A percentile compares a stretch with the other conserved stretches of the same genome.
These are phyloP conservation scores for Lasioglossum baleicum DNA, from an alignment of 1,140 invertebrate genomes.

Conservation along the genomic window DNA sequence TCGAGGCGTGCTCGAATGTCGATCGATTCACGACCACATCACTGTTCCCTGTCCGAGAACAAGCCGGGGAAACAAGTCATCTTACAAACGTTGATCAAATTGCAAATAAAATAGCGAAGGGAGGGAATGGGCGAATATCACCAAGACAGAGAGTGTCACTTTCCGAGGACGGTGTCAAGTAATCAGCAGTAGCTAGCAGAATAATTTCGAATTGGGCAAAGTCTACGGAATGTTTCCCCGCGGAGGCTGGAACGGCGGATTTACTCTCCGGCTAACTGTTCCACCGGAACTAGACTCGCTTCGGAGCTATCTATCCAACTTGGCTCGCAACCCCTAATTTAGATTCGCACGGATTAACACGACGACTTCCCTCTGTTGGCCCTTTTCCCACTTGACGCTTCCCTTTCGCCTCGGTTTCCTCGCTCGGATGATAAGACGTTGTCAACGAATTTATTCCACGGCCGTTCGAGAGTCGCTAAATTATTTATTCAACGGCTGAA, in stretches of 20 bases:
- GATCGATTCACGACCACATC: not conserved
- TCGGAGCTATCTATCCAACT: slow-evolving; percentile 24
- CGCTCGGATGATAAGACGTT: not conserved
- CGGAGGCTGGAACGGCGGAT: slow-evolving; percentile 25
- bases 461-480: not conserved
- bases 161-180: slow-evolving; percentile 14
- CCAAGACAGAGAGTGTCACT: not conserved
- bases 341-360: slow-evolving; percentile 38
- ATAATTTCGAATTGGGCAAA: slow-evolving; percentile 40
- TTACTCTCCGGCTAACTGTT: slow-evolving; percentile 28
- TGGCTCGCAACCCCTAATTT: slow-evolving; percentile 37
- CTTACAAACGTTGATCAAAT: no score
- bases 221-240: slow-evolving; percentile 33
- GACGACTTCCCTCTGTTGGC: not conserved
- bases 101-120: no score
- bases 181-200: slow-evolving; percentile 23
- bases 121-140: no score
- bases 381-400: not conserved
- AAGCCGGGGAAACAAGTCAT: not conserved
- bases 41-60: not conserved
- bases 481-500: not conserved
- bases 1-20: not conserved
- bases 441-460: not conserved
- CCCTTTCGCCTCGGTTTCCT: not conserved
- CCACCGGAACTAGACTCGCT: slow-evolving; percentile 30